These are phyloP conservation scores for Athalia cordata DNA, from an alignment of 2,888 invertebrate species.

Conservation along the genomic window DNA sequence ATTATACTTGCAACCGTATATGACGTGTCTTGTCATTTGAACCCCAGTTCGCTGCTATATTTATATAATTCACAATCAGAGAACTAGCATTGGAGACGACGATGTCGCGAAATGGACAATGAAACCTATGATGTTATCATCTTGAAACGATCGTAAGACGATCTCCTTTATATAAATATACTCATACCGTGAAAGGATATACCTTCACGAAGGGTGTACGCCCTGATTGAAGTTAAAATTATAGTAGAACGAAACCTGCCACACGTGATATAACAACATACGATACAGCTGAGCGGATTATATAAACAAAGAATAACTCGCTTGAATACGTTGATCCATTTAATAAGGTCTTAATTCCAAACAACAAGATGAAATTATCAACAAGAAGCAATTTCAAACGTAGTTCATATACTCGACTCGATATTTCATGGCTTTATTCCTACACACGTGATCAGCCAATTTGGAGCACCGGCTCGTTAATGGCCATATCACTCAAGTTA, in stretches of 20 bases:
- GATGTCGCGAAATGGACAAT: conserved; percentile 12
- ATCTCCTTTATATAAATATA: not conserved
- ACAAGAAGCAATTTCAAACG: too few relatives aligned
- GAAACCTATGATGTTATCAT: conserved; percentile 2
- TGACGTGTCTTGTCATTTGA: conserved; percentile 26
- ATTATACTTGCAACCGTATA: conserved; percentile 13
- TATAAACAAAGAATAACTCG: conserved; percentile 1
- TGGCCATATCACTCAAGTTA: conserved; percentile 8
- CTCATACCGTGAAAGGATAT: not conserved
- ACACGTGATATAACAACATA: too few relatives aligned
- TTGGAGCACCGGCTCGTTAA: not conserved
- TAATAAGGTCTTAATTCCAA: too few relatives aligned
- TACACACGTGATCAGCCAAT: not conserved
- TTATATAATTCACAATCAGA: conserved; percentile 22
- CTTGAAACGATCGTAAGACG: conserved; percentile 32
- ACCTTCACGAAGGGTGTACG: not conserved
- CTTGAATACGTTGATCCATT: not conserved
- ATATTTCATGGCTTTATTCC: not conserved
- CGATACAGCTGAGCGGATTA: not conserved
- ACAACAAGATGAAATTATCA: too few relatives aligned
- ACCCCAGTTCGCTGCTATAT: conserved; percentile 14
- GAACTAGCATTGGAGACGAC: conserved; percentile 18
- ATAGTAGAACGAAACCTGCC: too few relatives aligned
- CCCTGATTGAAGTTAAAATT: too few relatives aligned
- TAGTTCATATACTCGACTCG: not conserved